These are phyloP conservation scores for Mesembrinibis cayennensis DNA, from an alignment of 2,113 vertebrate genomes.

Conservation along the genomic window DNA sequence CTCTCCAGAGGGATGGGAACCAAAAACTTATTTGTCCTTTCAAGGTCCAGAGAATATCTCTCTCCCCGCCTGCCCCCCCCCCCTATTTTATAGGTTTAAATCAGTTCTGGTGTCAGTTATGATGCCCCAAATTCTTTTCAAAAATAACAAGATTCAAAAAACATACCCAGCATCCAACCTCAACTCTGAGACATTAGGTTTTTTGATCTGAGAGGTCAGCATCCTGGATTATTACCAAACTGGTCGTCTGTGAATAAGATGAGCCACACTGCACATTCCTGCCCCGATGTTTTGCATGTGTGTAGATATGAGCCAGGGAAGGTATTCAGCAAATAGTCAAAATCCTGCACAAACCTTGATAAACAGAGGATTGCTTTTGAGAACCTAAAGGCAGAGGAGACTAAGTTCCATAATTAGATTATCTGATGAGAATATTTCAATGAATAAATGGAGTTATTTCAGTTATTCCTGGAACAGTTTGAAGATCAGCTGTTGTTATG, in stretches of 20 bases:
- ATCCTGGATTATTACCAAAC: background rate
- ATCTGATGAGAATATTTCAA: background rate
- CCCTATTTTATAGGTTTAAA: background rate
- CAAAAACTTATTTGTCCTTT: background rate
- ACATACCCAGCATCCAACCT: background rate
- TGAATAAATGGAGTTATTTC: background rate
- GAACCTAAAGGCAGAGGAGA: background rate
- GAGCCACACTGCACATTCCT: background rate
- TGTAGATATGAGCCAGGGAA: background rate
- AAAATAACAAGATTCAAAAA: background rate
- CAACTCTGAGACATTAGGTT: background rate
- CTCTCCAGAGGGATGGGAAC: background rate
- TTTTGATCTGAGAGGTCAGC: background rate
- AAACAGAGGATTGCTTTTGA: background rate
- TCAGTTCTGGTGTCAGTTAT: background rate
- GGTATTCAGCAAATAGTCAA: background rate
- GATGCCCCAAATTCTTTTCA: background rate
- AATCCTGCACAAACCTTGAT: background rate
- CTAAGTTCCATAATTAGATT: background rate
- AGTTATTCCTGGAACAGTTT: background rate
- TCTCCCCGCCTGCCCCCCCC: background rate
- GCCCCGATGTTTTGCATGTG: background rate
- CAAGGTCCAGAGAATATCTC: background rate
- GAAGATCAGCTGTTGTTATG: background rate
- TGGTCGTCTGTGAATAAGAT: background rate